Conservation (phyloP, 2,113 vertebrate genomes). For the Emberiza fucata region DNA sequence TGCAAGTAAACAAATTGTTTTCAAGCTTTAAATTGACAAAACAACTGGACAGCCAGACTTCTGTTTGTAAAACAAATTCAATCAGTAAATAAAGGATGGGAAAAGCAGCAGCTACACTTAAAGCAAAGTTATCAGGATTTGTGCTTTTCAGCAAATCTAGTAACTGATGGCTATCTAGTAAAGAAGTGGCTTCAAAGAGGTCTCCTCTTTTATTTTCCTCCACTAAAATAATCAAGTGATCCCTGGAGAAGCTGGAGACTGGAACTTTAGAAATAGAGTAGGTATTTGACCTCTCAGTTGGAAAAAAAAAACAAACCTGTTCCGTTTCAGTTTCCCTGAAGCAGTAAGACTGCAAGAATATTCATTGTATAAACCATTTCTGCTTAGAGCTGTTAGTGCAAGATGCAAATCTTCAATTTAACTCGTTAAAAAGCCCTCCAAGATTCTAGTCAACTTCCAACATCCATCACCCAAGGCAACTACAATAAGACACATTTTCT, state of each 20-base stretch:
- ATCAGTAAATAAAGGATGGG: background rate
- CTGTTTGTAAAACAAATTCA: background rate
- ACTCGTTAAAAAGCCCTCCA: constrained; percentile 11
- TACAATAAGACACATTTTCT: constrained; percentile 91
- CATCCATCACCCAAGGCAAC: constrained; percentile 29
- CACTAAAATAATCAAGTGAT: background rate
- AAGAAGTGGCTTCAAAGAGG: constrained; percentile 3
- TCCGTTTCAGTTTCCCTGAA: constrained; percentile 55
- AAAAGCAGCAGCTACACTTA: constrained; percentile 28
- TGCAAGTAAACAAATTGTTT: constrained; percentile 35
- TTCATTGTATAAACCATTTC: constrained; percentile 28
- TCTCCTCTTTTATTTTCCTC: background rate
- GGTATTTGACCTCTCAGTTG: constrained; percentile 20
- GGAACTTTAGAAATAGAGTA: constrained; percentile 1
- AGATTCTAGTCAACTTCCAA: background rate
- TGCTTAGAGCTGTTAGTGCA: constrained; percentile 69
- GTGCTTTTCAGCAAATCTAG: constrained; percentile 26
- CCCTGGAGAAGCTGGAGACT: constrained; percentile 5
- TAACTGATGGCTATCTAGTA: background rate
- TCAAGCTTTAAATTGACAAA: constrained; percentile 19
- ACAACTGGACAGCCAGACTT: background rate
- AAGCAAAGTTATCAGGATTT: background rate
- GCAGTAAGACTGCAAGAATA: constrained; percentile 41
- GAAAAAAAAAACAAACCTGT: background rate
- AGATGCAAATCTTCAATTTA: constrained; percentile 58